These are phyloP conservation scores for Diorhabda elongata DNA, from an alignment of 1,140 invertebrate species.

Conservation along the genomic window DNA sequence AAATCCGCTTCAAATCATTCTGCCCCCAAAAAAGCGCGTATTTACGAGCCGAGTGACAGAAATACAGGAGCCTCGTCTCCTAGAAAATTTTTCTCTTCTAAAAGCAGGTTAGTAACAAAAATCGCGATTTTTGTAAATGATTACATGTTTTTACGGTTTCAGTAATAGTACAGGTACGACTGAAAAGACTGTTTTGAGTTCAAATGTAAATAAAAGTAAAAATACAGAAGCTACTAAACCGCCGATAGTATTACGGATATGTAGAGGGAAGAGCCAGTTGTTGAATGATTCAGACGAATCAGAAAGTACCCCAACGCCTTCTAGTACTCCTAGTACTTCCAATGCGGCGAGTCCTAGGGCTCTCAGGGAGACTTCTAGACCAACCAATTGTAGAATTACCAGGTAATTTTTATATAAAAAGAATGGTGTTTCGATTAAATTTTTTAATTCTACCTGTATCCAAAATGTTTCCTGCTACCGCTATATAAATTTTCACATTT, in stretches of 20 bases:
- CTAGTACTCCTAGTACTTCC: conserved; percentile 39
- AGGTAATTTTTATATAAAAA: neutral
- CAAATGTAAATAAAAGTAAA: conserved; percentile 42
- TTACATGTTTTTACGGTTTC: conserved; percentile 40
- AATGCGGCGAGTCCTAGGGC: conserved; percentile 39
- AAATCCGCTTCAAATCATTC: conserved; percentile 22
- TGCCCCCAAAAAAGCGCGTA: conserved; percentile 15
- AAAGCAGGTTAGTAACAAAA: conserved; percentile 30
- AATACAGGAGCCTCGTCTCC: conserved; percentile 28
- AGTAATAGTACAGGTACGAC: conserved; percentile 33
- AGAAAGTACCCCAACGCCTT: conserved; percentile 42
- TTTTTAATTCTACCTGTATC: too few species aligned
- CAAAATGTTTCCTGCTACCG: too few species aligned
- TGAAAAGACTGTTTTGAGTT: conserved; percentile 44
- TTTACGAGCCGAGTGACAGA: conserved; percentile 34
- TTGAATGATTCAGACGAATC: conserved; percentile 48
- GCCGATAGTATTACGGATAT: conserved; percentile 65
- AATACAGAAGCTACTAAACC: conserved; percentile 53
- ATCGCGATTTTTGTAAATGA: neutral
- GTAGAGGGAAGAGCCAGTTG: conserved; percentile 58
- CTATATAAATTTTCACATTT: too few species aligned
- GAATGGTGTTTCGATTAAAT: too few species aligned
- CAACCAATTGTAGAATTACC: conserved; percentile 21
- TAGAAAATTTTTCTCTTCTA: conserved; percentile 43
- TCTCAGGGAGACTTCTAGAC: conserved; percentile 29